Evolutionary conservation across 1,140 invertebrate genomes (phyloP).

Genomic region (Drosophila repleta): DNA sequence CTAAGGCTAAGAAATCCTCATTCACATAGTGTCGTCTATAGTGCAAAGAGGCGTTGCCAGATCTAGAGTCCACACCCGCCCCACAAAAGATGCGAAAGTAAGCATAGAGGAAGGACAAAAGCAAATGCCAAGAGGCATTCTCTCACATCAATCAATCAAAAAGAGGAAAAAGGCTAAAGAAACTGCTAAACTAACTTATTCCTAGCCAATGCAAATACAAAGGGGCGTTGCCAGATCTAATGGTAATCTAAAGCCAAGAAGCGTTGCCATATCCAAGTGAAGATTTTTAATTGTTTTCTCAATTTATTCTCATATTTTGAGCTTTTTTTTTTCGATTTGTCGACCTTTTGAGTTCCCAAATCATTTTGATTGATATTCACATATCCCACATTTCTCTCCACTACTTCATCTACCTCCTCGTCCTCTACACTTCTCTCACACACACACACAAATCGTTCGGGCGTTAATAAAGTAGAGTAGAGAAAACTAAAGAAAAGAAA

Average conservation of each 20-base stretch:
- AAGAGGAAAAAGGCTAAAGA: too few species aligned
- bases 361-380: neutral
- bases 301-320: neutral
- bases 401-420: neutral
- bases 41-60: neutral
- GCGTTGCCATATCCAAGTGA: constrained; percentile 9
- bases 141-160: too few species aligned
- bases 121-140: too few species aligned
- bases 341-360: neutral
- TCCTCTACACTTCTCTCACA: neutral
- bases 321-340: neutral
- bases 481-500: neutral
- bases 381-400: neutral
- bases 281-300: neutral
- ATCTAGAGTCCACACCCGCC: too few species aligned
- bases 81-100: too few species aligned
- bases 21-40: neutral
- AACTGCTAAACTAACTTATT: too few species aligned
- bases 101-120: too few species aligned
- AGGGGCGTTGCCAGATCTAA: neutral
- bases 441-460: too few species aligned
- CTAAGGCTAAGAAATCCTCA: neutral
- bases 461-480: too few species aligned
- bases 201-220: too few species aligned
- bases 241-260: neutral